phyloP scores from a whole-genome alignment of 2,797 vertebrate species.

The Balearica regulorum region DNA sequence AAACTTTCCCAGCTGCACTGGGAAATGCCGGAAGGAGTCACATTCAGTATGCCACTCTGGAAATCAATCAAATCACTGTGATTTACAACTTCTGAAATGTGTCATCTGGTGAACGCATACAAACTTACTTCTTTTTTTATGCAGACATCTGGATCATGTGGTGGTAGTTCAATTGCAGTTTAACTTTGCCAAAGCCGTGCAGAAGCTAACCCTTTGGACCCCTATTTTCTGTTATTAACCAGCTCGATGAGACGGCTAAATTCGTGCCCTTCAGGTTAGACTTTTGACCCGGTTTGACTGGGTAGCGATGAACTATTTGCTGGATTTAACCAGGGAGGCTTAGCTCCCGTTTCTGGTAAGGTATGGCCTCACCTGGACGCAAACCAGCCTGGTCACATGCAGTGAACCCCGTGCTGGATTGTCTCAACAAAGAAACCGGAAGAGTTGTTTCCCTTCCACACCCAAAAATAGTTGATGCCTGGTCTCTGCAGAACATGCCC shows the following conservation, averaged over 20 bases:
- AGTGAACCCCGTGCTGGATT: not conserved
- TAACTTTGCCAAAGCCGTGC: not conserved
- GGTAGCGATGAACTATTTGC: not conserved
- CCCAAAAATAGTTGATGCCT: not conserved
- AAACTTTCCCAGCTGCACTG: not conserved
- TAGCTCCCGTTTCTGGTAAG: not conserved
- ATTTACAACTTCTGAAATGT: not conserved
- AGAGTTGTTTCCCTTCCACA: not conserved
- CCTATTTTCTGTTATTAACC: not conserved
- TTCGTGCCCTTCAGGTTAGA: not conserved
- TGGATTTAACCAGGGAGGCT: not conserved
- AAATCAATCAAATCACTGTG: not conserved
- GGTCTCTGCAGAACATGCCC: not conserved
- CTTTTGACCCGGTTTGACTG: not conserved
- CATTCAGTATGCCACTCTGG: not conserved
- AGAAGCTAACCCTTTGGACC: not conserved
- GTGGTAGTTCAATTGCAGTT: not conserved
- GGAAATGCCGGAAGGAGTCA: not conserved
- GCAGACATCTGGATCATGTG: not conserved
- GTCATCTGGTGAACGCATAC: not conserved
- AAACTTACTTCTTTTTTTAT: not conserved
- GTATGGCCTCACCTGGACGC: no score
- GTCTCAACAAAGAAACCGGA: not conserved
- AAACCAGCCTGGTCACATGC: not conserved
- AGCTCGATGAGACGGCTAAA: not conserved